These are phyloP conservation scores for Papilio gigon DNA, from an alignment of 2,888 invertebrate genomes.

Conservation along the genomic window DNA sequence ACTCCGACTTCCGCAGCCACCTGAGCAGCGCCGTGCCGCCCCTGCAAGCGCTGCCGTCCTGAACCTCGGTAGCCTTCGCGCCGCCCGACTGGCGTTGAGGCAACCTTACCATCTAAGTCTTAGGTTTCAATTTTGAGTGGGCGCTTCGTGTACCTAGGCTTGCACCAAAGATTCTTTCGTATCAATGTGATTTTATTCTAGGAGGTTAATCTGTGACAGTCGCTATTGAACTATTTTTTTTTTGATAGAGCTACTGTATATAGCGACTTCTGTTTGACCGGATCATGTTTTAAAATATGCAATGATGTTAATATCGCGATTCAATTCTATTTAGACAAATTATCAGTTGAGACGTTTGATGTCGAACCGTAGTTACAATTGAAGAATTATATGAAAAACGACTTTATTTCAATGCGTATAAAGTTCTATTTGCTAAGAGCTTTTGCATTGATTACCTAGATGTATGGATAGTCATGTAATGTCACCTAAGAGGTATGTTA, in stretches of 20 bases:
- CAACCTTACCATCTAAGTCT: conserved; percentile 43
- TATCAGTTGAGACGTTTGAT: neutral
- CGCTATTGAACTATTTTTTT: too few relatives aligned
- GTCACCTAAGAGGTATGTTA: conserved; percentile 40
- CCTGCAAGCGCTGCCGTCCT: conserved; percentile 74
- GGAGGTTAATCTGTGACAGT: conserved; percentile 8
- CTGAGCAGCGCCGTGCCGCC: conserved; percentile 66
- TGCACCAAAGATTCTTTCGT: conserved; percentile 45
- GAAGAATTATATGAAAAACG: neutral
- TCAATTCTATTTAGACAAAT: neutral
- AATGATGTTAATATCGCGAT: too few relatives aligned
- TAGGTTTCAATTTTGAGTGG: conserved; percentile 32
- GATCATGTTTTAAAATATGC: too few relatives aligned
- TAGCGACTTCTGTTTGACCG: too few relatives aligned
- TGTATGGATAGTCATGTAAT: conserved; percentile 14
- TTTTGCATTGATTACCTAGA: neutral
- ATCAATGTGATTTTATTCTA: conserved; percentile 36
- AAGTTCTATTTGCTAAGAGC: neutral
- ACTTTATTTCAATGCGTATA: neutral
- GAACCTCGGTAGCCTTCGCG: conserved; percentile 78
- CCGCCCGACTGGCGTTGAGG: conserved; percentile 75
- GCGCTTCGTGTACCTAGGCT: conserved; percentile 33
- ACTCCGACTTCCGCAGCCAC: conserved; percentile 70
- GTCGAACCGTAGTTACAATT: too few relatives aligned
- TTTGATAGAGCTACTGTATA: too few relatives aligned